Evolutionary conservation across 2,797 vertebrate species (phyloP).

Genomic region (Heterohyrax brucei): DNA sequence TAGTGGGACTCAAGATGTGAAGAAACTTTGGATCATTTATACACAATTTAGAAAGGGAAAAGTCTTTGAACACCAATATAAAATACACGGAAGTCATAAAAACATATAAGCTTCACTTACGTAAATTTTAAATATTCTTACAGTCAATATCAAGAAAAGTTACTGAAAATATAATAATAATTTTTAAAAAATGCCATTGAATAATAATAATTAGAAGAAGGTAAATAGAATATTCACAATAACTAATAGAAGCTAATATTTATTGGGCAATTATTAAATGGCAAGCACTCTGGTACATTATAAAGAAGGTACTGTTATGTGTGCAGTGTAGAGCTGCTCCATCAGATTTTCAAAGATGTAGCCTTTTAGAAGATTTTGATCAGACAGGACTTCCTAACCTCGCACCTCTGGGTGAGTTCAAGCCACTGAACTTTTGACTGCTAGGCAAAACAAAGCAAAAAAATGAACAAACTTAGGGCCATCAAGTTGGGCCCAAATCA

Average conservation of each 20-base stretch:
- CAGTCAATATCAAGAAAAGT: neutral
- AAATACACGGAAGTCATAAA: neutral
- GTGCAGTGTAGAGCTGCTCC: neutral
- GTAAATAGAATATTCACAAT: conserved; percentile 17
- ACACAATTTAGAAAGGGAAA: neutral
- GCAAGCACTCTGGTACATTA: neutral
- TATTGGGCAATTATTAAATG: neutral
- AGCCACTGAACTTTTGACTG: neutral
- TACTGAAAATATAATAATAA: neutral
- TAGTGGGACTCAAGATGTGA: neutral
- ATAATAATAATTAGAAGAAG: neutral
- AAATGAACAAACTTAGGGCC: too few relatives aligned
- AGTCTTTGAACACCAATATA: neutral
- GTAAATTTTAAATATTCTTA: conserved; percentile 33
- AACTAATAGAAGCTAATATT: neutral
- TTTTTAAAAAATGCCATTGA: too few relatives aligned
- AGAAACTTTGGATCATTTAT: neutral
- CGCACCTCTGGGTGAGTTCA: neutral
- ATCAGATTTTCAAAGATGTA: neutral
- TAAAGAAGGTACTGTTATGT: too few relatives aligned
- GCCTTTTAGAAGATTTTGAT: neutral
- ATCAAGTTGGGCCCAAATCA: too few relatives aligned
- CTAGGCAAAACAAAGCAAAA: too few relatives aligned
- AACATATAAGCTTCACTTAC: neutral
- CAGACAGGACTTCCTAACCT: neutral